Evolutionary conservation across 2,888 invertebrate genomes (phyloP), one percentile per base, ranked within the genome.

Genomic region (Andrena bucephala): DNA sequence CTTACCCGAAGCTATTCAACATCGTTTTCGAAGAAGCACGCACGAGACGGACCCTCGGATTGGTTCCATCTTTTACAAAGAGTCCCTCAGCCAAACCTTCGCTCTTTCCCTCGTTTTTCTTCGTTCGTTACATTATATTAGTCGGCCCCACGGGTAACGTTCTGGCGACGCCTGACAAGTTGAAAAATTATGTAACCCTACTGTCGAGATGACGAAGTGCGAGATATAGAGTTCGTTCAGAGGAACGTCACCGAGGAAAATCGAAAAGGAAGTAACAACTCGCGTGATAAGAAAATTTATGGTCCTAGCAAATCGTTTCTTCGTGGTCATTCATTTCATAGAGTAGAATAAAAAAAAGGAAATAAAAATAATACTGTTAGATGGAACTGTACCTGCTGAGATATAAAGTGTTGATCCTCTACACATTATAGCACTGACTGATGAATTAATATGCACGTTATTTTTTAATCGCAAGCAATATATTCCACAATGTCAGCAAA

Each of bases 1-100:
- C 89, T 91, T 88, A 87, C 78, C 77, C 77, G 72, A 20, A 77
- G 84, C 87, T 87, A 91, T 91, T 87, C 88, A 89, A 89, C 88
- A 87, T 90, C 86, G 81, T 91, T 91, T 89, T 70, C 82, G 42
- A 70, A 71, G 75, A 78, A 60, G 71, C 68, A 71, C 59, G 70
- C 77, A 54, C 77, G n/a, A 69, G 57, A 59, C 29, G 68, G 54
- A 27, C 67, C 73, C 31, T 24, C 31, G 60, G 59, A 72, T 69
- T 31, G 68, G 33, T 73, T 74, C 62, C 4, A 48, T 5, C 62
- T 24, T 67, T 29, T 31, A 24, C 16, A 33, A 54, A 57, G 50
- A 67, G 42, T 33, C 63, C 27, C 31, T 52, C 65, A 67, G 62
- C 66, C 70, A 42, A 70, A 52, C 27, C 57, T 57, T 63, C 42